These are phyloP conservation scores for Macropis europaea DNA, from an alignment of 2,888 invertebrate species.

Conservation along the genomic window DNA sequence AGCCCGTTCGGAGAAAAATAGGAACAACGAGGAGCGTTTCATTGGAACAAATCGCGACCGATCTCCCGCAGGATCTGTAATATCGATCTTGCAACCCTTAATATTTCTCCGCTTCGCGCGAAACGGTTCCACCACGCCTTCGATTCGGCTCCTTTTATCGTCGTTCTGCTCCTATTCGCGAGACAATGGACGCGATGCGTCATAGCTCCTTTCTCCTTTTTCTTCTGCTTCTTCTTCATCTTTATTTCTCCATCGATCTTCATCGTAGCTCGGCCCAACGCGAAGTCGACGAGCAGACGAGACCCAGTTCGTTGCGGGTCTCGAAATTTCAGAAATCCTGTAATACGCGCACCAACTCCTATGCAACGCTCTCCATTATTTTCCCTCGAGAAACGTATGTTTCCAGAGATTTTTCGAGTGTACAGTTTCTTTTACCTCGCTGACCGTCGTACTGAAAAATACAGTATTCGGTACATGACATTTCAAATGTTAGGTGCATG, in stretches of 20 bases:
- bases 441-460: no score
- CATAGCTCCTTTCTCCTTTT: not conserved
- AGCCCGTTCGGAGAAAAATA: conserved; percentile 42
- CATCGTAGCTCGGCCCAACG: no score
- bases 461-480: no score
- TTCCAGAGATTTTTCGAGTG: no score
- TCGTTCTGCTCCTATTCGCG: not conserved
- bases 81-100: conserved; percentile 64
- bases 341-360: no score
- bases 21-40: conserved; percentile 31
- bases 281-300: no score
- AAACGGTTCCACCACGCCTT: not conserved
- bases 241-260: conserved; percentile 29
- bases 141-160: conserved; percentile 1
- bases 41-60: conserved; percentile 52
- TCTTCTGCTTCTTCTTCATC: not conserved
- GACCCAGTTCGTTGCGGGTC: no score
- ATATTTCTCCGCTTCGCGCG: conserved; percentile 59
- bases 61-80: conserved; percentile 52
- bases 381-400: no score
- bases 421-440: no score
- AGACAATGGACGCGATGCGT: conserved; percentile 38
- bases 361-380: no score
- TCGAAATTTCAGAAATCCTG: no score
- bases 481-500: no score